Conservation (phyloP, 2,888 invertebrate genomes). For the Megastigmus dorsalis region DNA sequence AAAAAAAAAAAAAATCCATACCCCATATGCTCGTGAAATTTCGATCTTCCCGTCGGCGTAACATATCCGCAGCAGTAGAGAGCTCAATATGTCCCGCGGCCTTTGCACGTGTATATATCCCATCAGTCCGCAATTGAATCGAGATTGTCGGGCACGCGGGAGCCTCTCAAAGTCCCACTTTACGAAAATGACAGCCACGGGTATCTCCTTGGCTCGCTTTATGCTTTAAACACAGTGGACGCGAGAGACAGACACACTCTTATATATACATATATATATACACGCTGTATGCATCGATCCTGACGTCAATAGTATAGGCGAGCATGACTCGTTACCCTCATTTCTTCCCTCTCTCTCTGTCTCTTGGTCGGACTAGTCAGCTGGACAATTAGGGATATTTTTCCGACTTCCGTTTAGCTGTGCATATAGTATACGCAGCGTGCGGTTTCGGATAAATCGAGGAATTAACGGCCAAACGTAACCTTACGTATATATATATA, state of each 20-base stretch:
- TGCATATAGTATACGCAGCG: too few relatives aligned
- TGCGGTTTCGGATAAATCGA: conserved; percentile 12
- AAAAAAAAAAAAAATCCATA: too few relatives aligned
- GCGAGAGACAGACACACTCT: too few relatives aligned
- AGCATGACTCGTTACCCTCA: conserved; percentile 33
- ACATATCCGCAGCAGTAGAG: too few relatives aligned
- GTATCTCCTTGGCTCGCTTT: conserved; percentile 5
- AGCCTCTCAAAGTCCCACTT: conserved; percentile 23
- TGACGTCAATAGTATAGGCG: conserved; percentile 26
- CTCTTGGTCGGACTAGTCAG: conserved; percentile 20
- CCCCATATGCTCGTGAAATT: too few relatives aligned
- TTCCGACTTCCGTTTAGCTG: conserved; percentile 14
- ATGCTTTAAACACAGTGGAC: conserved; percentile 4
- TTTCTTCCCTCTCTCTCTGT: not conserved
- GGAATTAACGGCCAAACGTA: not conserved
- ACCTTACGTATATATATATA: too few relatives aligned
- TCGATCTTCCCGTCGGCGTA: conserved; percentile 9
- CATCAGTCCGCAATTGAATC: not conserved
- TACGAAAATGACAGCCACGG: conserved; percentile 22
- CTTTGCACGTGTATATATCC: not conserved
- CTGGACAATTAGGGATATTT: conserved; percentile 11
- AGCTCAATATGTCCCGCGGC: too few relatives aligned
- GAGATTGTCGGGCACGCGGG: conserved; percentile 10
- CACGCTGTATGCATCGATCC: too few relatives aligned
- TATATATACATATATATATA: too few relatives aligned